Evolutionary conservation across 2,888 invertebrate species (phyloP).

Genomic region (Pocota personata): DNA sequence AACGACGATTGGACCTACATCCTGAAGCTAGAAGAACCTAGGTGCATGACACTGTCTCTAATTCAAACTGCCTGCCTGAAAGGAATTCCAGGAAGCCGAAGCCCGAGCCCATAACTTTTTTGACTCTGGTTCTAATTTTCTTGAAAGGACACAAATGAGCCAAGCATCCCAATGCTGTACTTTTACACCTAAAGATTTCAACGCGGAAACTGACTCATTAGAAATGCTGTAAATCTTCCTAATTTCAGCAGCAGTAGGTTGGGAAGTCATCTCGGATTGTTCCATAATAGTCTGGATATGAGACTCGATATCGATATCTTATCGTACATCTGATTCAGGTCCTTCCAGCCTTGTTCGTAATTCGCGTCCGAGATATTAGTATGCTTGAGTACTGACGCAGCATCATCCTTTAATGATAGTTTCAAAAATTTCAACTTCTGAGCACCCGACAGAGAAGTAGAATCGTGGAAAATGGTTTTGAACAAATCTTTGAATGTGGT

Average conservation of each 20-base stretch:
- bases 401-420: too few species aligned
- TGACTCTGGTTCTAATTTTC: too few species aligned
- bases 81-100: not conserved
- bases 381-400: too few species aligned
- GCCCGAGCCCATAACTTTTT: not conserved
- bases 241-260: too few species aligned
- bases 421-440: not conserved
- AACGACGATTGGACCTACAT: not conserved
- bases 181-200: not conserved
- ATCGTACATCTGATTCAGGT: not conserved
- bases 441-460: not conserved
- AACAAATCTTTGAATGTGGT: not conserved
- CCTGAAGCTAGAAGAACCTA: not conserved
- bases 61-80: not conserved
- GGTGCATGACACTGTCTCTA: not conserved
- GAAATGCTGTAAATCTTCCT: too few species aligned
- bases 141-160: not conserved
- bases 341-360: constrained; percentile 1
- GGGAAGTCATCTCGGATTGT: too few species aligned
- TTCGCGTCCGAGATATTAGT: too few species aligned
- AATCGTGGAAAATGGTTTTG: not conserved
- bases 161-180: not conserved
- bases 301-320: not conserved
- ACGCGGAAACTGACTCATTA: not conserved
- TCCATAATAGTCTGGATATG: too few species aligned